Conservation (phyloP, 1,140 invertebrate species). For the Leptopilina boulardi region DNA sequence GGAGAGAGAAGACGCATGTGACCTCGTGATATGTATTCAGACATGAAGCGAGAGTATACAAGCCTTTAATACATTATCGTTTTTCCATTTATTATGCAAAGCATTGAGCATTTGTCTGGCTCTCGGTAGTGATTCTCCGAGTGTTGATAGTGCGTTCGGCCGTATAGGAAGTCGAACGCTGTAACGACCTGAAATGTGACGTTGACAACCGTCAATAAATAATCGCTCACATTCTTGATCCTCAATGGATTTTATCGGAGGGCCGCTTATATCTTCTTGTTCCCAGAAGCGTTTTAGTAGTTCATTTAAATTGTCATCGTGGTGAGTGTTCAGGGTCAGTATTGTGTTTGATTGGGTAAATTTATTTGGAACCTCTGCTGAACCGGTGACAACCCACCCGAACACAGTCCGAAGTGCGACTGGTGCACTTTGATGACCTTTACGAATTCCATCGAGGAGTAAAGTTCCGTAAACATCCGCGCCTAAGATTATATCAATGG, state of each 20-base stretch:
- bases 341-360: background rate
- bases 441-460: conserved; percentile 37
- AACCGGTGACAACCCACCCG: conserved; percentile 45
- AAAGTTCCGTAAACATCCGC: conserved; percentile 36
- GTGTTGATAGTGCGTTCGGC: background rate
- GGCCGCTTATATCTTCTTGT: conserved; percentile 37
- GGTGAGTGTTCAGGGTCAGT: background rate
- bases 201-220: conserved; percentile 32
- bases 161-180: conserved; percentile 23
- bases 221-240: conserved; percentile 41
- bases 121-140: background rate
- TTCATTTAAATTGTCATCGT: background rate
- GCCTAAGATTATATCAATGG: conserved; percentile 38
- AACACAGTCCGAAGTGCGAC: conserved; percentile 44
- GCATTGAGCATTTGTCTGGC: no score
- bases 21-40: background rate
- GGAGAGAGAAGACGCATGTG: background rate
- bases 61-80: no score
- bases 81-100: no score
- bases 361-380: background rate
- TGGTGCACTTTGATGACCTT: conserved; percentile 14
- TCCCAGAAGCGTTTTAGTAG: conserved; percentile 43
- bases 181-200: conserved; percentile 35
- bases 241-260: background rate
- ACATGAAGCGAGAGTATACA: no score